These are phyloP conservation scores for Caenorhabditis zanzibari DNA, from an alignment of 2,888 invertebrate species.

Conservation along the genomic window DNA sequence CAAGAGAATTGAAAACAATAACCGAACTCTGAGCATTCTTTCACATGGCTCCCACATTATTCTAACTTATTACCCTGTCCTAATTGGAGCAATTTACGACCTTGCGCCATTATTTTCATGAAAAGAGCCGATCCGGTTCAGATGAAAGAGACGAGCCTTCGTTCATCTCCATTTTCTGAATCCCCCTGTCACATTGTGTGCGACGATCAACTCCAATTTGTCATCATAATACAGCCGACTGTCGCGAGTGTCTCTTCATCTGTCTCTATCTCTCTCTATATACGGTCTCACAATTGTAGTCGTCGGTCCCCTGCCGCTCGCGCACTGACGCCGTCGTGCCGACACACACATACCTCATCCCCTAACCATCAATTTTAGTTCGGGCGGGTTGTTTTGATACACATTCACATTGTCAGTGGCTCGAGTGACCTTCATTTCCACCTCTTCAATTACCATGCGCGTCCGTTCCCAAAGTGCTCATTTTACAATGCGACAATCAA, in stretches of 20 bases:
- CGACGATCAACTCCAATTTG: constrained; percentile 56
- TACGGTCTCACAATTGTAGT: constrained; percentile 59
- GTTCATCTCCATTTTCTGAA: constrained; percentile 36
- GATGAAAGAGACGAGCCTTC: constrained; percentile 38
- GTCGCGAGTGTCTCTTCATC: constrained; percentile 37
- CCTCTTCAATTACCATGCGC: constrained; percentile 62
- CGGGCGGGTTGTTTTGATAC: constrained; percentile 61
- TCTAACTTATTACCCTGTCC: not conserved
- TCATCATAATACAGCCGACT: constrained; percentile 59
- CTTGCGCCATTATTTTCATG: not conserved
- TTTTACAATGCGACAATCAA: constrained; percentile 57
- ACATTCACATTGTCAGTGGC: constrained; percentile 30
- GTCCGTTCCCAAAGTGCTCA: constrained; percentile 48
- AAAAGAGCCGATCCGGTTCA: constrained; percentile 49
- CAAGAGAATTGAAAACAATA: no score
- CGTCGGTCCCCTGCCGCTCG: constrained; percentile 55
- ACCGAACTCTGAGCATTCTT: not conserved
- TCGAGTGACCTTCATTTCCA: constrained; percentile 50
- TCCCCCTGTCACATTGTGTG: constrained; percentile 32
- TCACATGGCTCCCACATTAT: not conserved
- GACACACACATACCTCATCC: constrained; percentile 47
- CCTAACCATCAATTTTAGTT: constrained; percentile 62
- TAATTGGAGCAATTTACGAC: not conserved
- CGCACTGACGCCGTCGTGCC: constrained; percentile 58
- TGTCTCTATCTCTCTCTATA: no score